Evolutionary conservation across 2,113 vertebrate genomes (phyloP), one percentile per base, ranked within the genome.

Genomic region (Ictalurus furcatus): DNA sequence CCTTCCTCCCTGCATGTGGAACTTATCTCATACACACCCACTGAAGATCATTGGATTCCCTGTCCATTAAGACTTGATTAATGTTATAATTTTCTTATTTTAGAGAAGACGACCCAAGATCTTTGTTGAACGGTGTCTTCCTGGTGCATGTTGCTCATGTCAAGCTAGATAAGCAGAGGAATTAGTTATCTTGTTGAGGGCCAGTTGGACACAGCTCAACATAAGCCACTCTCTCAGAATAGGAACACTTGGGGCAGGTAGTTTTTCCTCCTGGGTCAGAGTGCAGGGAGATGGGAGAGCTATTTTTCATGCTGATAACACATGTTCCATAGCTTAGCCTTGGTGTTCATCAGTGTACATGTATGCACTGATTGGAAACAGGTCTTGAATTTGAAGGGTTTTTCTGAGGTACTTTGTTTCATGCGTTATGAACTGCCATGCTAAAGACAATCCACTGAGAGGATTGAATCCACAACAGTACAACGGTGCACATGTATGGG

Each of bases 251-350:
- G 80, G 56, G 30, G 83, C 91, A 71, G 73, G 74, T 85, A 84
- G 89, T 84, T 84, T 93, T 84, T 89, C 86, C 85, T 87, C 78
- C 56, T 82, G 84, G 71, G 44, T 87, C 87, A 86, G 88, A 86
- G 85, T 90, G 65, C 78, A 34, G 13, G 37, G 69, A 59, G 85
- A 88, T 71, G 63, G 44, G 76, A 87, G 73, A 90, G 85, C 87
- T 84, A 59, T 87, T 91, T 88, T 91, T 90, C 79, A 81, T 89
- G 87, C 90, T 92, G 92, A 93, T 94, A 94, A 89, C 54, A 87
- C 71, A 90, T 74, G 59, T 92, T 87, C 19, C 40, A 34, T 13
- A 78, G 54, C 59, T 54, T 85, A 37, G 61, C 48, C 6, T 76
- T 76, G 19, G 5, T 73, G 30, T 73, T 76, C 34, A 79, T 16